Base-by-base conservation (phyloP, 2,888 invertebrate species). In the Agelastica alni region DNA sequence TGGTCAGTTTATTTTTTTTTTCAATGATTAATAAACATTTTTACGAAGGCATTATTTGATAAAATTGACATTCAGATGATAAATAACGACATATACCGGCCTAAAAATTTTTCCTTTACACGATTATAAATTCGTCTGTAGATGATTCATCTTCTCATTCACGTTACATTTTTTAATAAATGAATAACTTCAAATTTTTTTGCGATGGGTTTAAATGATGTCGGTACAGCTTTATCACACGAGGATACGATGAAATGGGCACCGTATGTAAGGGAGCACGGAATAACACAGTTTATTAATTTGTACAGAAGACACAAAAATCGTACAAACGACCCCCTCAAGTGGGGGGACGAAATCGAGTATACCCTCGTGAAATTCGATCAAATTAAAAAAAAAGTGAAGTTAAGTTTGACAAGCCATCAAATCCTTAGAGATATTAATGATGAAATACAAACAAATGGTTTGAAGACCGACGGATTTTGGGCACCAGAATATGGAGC, bases 271-370 rank as follows among this genome's bases (percentile, higher is more conserved):
- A 85, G 96, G 63, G 84, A 91, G 69, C 96, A 97, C 78, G 98
- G 99, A 36, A 87, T 99, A 61, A 86, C 85, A 62, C 99, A 99
- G 77, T 99, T 99, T 75, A 93, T 99, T 68, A 93, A 93, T 79
- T 81, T 95, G 51, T 98, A 95, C 77, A 87, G 89, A 68, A 88
- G 89, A 69, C 80, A 96, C 16, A 86, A 91, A 70, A 91, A 94
- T 67, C 84, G 96, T 44, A 89, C 91, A 69, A 93, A 94, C 22
- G 97, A 98, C 78, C 84, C 90, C 4, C 81, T 99, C 28, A 96
- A 96, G 79, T 99, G 98, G 97, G 99, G 99, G 53, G 96, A 96
- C 77, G 96, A 96, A 84, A 87, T 99, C 49, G 98, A 99, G 79
- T 99, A 99, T 73, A 90, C 96, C 69, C 84, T 99, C 49, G 89